Percentiles rank a stretch among this genome's conserved stretches.
phyloP scores from a whole-genome alignment of 35 echinoderm and acorn worm species.

The Amphiura filiformis region DNA sequence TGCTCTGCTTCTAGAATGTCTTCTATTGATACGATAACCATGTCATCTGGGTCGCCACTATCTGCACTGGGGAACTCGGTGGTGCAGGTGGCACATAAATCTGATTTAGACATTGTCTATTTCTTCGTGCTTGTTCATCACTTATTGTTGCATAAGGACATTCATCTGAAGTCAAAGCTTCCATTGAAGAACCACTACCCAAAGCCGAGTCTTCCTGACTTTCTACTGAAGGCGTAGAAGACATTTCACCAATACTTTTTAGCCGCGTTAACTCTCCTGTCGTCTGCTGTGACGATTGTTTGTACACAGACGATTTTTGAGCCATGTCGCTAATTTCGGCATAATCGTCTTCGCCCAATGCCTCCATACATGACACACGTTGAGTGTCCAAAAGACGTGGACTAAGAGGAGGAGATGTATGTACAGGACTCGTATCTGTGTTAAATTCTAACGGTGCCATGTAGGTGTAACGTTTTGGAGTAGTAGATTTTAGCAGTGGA shows the following conservation, averaged over 20 bases:
- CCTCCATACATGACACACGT: neutral
- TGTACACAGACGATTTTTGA: neutral
- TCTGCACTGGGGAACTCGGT: too few relatives aligned
- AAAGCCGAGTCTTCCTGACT: neutral
- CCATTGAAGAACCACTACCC: neutral
- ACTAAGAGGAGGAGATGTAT: neutral
- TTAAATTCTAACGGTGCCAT: neutral
- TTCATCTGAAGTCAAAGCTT: neutral
- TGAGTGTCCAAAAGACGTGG: neutral
- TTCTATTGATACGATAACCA: neutral
- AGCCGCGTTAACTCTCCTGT: neutral
- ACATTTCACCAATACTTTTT: neutral
- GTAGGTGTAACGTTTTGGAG: neutral
- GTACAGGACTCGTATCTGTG: neutral
- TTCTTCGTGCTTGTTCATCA: neutral
- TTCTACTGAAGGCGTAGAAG: neutral
- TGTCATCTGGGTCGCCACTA: neutral
- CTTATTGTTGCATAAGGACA: neutral
- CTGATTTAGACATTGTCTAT: neutral
- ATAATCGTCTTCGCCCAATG: neutral
- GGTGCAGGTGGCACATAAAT: too few relatives aligned
- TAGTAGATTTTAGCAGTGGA: neutral
- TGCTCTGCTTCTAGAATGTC: neutral
- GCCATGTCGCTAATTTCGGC: neutral
- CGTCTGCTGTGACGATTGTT: neutral